Percentiles rank a stretch among this genome's conserved stretches.
phyloP scores from a whole-genome alignment of 2,797 vertebrate genomes.

The Allobates femoralis region DNA sequence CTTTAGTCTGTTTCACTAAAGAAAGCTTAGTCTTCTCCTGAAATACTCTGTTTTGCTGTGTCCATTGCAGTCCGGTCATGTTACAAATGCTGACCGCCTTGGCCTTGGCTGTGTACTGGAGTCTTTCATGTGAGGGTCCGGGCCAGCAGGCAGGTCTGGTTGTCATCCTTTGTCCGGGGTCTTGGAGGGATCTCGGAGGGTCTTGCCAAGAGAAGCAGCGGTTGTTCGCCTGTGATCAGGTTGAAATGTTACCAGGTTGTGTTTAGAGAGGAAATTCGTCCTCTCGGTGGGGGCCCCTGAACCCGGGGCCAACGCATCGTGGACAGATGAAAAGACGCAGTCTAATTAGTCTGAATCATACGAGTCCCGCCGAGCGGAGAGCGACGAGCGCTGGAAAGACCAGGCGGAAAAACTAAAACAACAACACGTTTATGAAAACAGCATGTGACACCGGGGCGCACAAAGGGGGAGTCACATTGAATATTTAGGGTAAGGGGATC shows the following conservation, averaged over 20 bases:
- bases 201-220: neutral
- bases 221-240: slow-evolving; percentile 33
- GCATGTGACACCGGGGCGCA: slow-evolving; percentile 21
- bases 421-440: slow-evolving; percentile 49
- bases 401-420: neutral
- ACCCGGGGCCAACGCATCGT: slow-evolving; percentile 59
- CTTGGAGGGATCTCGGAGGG: neutral
- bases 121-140: neutral
- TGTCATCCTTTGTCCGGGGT: neutral
- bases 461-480: slow-evolving; percentile 6
- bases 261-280: slow-evolving; percentile 69
- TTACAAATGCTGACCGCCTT: neutral
- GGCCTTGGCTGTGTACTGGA: neutral
- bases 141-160: neutral
- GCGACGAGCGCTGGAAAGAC: neutral
- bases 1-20: no score
- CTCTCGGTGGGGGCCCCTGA: slow-evolving; percentile 64
- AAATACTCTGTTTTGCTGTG: neutral
- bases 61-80: neutral
- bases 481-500: slow-evolving; percentile 36
- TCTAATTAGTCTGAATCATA: slow-evolving; percentile 50
- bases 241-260: slow-evolving; percentile 64
- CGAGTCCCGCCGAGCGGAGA: neutral
- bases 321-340: slow-evolving; percentile 23
- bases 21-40: neutral